phyloP scores from a whole-genome alignment of 2,888 invertebrate genomes.

The Cheiracanthium punctorium region DNA sequence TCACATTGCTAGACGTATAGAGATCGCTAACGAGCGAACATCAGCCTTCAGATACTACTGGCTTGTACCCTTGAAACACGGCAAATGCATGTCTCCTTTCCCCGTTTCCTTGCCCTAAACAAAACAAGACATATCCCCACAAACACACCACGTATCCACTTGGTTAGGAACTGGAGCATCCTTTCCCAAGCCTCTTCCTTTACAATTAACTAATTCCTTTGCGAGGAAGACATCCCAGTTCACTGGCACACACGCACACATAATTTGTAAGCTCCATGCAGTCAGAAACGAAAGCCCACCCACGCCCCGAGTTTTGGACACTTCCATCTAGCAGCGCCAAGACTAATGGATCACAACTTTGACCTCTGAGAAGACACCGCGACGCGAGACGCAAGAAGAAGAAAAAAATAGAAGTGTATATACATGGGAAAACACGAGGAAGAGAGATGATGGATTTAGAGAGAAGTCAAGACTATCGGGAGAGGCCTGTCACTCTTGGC shows the following conservation, averaged over 20 bases:
- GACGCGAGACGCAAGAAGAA: conserved; percentile 1
- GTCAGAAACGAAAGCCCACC: conserved; percentile 24
- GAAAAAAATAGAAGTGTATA: too few relatives aligned
- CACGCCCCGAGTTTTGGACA: conserved; percentile 41
- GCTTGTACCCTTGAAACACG: too few relatives aligned
- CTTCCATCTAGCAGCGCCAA: conserved; percentile 51
- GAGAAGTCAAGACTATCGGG: neutral
- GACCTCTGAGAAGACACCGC: conserved; percentile 37
- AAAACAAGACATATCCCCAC: too few relatives aligned
- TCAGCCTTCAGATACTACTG: too few relatives aligned
- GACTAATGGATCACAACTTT: conserved; percentile 64
- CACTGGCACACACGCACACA: neutral
- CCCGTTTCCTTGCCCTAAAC: too few relatives aligned
- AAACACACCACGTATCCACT: too few relatives aligned
- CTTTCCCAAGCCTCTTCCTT: conserved; percentile 24
- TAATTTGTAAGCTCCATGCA: neutral
- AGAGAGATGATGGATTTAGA: neutral
- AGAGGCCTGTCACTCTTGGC: neutral
- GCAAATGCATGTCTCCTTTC: too few relatives aligned
- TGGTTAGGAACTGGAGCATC: neutral
- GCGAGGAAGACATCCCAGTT: conserved; percentile 23
- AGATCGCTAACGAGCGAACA: too few relatives aligned
- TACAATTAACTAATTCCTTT: conserved; percentile 42
- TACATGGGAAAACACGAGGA: conserved; percentile 5
- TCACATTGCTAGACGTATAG: too few relatives aligned